Base-by-base conservation (phyloP, 2,888 invertebrate genomes). In the Agrochola circellaris region DNA sequence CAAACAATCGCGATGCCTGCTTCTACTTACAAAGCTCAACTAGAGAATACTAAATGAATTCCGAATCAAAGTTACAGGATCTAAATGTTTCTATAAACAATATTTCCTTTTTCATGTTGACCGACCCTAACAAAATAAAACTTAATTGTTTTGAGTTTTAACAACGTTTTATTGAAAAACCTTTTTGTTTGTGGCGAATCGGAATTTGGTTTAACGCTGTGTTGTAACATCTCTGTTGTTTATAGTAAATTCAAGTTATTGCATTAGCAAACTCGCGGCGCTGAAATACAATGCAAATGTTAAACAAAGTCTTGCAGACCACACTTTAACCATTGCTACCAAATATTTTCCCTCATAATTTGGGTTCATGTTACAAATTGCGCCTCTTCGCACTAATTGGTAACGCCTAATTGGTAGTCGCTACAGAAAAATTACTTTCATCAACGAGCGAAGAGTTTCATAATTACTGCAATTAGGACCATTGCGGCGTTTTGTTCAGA, bases 341-440 rank as follows among this genome's bases (percentile, higher is more conserved):
- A 87, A 91, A 91, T 89, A 89, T 91, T 90, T 89, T 85, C 88
- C 83, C 87, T 83, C 87, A 90, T 89, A 91, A 91, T 91, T 91
- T 85, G 83, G 92, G 93, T 91, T 94, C 94, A 92, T 90, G 91
- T 94, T 93, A 94, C 94, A 95, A 95, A 94, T 94, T 92, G 90
- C 90, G 87, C 88, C 91, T 91, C 91, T 93, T 89, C 90, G 89
- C 89, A 91, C 93, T 94, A 95, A 95, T 95, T 94, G 94, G 94
- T 93, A 92, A 93, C 92, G 91, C 93, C 93, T 95, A 95, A 95
- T 94, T 95, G 94, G 95, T 94, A 94, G 94, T 94, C 95, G 92
- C 95, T 92, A 92, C 94, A 94, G 94, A 95, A 95, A 95, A 96
- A 96, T 95, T 94, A 93, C 95, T 95, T 94, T 93, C 95, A 95